A percentile compares a stretch with the other conserved stretches of the same genome.
These are phyloP conservation scores for Colaptes auratus DNA, from an alignment of 2,113 vertebrate genomes.

Conservation along the genomic window DNA sequence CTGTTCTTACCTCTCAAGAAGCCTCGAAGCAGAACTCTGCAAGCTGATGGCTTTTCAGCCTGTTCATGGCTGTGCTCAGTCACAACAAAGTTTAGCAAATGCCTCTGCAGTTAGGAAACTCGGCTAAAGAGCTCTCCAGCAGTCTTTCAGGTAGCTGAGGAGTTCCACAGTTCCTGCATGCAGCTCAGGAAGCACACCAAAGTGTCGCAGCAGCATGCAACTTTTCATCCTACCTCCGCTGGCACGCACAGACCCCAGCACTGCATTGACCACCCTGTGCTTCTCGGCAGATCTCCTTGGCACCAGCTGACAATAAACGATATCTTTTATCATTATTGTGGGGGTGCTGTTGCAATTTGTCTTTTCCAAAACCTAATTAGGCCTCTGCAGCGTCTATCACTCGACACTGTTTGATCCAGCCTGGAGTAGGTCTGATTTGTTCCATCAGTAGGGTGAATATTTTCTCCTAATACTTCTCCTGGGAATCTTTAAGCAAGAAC, in stretches of 20 bases:
- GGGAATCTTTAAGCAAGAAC: slow-evolving; percentile 58
- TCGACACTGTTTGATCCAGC: slow-evolving; percentile 27
- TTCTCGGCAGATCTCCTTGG: slow-evolving; percentile 16
- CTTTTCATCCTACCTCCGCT: not conserved
- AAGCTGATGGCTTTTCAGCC: not conserved
- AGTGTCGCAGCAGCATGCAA: not conserved
- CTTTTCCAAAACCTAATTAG: slow-evolving; percentile 54
- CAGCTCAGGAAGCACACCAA: slow-evolving; percentile 35
- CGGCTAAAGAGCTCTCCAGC: not conserved
- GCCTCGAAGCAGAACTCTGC: not conserved
- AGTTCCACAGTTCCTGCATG: slow-evolving; percentile 26
- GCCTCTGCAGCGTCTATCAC: slow-evolving; percentile 2
- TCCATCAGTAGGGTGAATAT: not conserved
- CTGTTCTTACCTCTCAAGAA: not conserved
- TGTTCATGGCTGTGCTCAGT: not conserved
- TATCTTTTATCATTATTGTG: slow-evolving; percentile 4
- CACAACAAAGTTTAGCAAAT: slow-evolving; percentile 30
- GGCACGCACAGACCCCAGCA: not conserved
- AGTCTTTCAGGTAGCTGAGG: not conserved
- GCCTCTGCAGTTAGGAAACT: not conserved
- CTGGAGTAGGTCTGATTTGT: slow-evolving; percentile 54
- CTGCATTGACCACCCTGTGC: not conserved
- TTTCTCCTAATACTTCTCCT: slow-evolving; percentile 41
- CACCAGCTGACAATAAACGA: slow-evolving; percentile 37
- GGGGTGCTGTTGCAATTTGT: not conserved